Evolutionary conservation across 2,797 vertebrate genomes (phyloP).

Genomic region (Ptychadena robeensis): DNA sequence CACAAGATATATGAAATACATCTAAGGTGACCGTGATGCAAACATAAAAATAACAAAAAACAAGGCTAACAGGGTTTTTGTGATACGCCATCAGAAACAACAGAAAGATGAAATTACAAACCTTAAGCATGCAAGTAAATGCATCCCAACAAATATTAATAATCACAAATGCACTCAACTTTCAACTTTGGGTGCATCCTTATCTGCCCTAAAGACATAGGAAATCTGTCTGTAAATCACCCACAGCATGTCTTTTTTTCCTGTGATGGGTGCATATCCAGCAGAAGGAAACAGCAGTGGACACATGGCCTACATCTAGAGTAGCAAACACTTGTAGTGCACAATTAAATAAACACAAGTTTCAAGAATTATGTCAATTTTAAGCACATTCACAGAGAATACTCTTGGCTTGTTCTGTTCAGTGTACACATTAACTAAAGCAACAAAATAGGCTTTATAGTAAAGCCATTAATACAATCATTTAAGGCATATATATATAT

Average conservation of each 20-base stretch:
- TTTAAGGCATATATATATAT: too few relatives aligned
- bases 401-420: not conserved
- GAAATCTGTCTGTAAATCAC: too few relatives aligned
- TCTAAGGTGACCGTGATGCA: constrained; percentile 18
- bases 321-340: too few relatives aligned
- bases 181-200: not conserved
- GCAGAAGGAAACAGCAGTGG: too few relatives aligned
- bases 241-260: too few relatives aligned
- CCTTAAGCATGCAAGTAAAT: not conserved
- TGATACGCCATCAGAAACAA: constrained; percentile 30
- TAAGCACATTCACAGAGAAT: not conserved
- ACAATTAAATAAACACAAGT: too few relatives aligned
- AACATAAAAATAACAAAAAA: constrained; percentile 4
- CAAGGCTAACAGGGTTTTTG: not conserved
- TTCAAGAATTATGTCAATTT: too few relatives aligned
- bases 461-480: too few relatives aligned
- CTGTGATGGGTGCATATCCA: too few relatives aligned
- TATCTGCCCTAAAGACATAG: too few relatives aligned
- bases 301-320: too few relatives aligned
- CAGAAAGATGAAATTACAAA: constrained; percentile 12
- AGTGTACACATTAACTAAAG: not conserved
- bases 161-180: not conserved
- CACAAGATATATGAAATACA: constrained; percentile 26
- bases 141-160: constrained; percentile 1
- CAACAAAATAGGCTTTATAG: too few relatives aligned